These are phyloP conservation scores for Orthosia gracilis DNA, from an alignment of 2,888 invertebrate species.

Conservation along the genomic window DNA sequence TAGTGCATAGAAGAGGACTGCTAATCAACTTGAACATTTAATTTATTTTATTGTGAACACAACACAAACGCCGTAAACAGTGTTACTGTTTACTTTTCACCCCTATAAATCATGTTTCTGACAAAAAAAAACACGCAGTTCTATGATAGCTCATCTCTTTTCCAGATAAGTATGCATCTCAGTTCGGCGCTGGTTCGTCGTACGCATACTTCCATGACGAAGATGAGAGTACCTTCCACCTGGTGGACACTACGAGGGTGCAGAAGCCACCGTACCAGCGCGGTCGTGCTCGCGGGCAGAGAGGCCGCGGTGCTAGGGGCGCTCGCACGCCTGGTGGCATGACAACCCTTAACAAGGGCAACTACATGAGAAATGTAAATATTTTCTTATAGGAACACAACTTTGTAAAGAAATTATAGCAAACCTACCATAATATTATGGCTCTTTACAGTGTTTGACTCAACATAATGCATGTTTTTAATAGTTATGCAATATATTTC, in stretches of 20 bases:
- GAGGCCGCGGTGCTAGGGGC: slow-evolving; percentile 94
- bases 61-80: slow-evolving; percentile 2
- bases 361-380: slow-evolving; percentile 58
- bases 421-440: not conserved
- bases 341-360: slow-evolving; percentile 96
- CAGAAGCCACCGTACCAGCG: slow-evolving; percentile 98
- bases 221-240: slow-evolving; percentile 99
- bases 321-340: slow-evolving; percentile 93
- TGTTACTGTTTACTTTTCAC: not conserved
- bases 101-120: slow-evolving; percentile 29
- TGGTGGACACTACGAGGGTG: slow-evolving; percentile 98
- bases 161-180: slow-evolving; percentile 97
- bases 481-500: not conserved
- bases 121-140: not conserved
- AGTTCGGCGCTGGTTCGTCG: slow-evolving; percentile 98
- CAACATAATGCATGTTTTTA: too few relatives aligned
- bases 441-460: not conserved
- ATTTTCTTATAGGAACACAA: not conserved
- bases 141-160: not conserved
- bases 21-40: not conserved
- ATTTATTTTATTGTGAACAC: not conserved
- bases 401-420: not conserved
- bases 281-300: slow-evolving; percentile 96
- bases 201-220: slow-evolving; percentile 99
- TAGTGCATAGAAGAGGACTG: slow-evolving; percentile 21